Percentiles rank a stretch among this genome's conserved stretches.
phyloP scores from a whole-genome alignment of 2,888 invertebrate genomes.

The Meghimatium bilineatum region DNA sequence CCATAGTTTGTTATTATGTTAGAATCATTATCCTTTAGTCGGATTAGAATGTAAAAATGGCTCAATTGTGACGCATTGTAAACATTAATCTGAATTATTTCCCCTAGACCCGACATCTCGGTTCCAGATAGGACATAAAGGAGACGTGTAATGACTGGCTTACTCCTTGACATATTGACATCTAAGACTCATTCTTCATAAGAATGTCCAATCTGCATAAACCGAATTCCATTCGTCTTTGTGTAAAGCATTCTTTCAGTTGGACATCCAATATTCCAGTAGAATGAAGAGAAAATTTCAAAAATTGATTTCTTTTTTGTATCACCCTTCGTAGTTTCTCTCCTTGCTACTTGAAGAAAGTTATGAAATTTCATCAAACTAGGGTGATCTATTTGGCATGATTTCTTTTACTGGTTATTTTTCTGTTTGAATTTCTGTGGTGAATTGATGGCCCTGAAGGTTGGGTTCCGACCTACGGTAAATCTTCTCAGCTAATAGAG shows the following conservation, averaged over 20 bases:
- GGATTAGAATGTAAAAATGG: neutral
- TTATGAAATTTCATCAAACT: neutral
- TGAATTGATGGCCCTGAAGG: neutral
- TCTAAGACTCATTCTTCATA: neutral
- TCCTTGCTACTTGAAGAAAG: neutral
- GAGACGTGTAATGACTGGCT: neutral
- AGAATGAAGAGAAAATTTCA: slow-evolving; percentile 2
- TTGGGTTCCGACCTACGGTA: neutral
- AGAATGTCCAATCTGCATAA: slow-evolving; percentile 20
- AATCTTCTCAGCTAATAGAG: neutral
- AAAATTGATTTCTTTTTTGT: slow-evolving; percentile 24
- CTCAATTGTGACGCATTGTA: neutral
- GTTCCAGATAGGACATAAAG: neutral
- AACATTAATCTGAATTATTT: neutral
- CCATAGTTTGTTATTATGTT: neutral
- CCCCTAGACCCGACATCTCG: too few relatives aligned
- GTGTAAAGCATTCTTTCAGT: slow-evolving; percentile 34
- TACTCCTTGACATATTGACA: neutral
- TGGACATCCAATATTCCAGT: slow-evolving; percentile 22
- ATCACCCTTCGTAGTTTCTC: neutral
- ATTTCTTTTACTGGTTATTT: neutral
- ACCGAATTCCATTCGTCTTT: neutral
- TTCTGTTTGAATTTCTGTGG: neutral
- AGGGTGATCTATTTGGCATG: slow-evolving; percentile 19
- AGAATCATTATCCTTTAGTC: neutral